Evolutionary conservation across 2,888 invertebrate genomes (phyloP), one percentile per base, ranked within the genome.

Genomic region (Sympetrum striolatum): DNA sequence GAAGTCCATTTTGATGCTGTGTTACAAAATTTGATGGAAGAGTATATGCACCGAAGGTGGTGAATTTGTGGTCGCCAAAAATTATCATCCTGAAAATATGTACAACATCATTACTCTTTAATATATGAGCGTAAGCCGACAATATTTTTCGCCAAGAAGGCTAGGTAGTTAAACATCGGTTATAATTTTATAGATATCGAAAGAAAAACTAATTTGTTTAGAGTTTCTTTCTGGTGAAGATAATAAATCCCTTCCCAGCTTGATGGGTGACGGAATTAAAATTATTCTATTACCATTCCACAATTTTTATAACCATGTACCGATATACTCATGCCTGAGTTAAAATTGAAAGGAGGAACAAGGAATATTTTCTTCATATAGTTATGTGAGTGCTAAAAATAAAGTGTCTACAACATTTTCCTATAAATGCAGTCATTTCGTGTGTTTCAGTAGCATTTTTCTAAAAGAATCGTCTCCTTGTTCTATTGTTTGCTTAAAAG

Each of bases 1-100:
- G 91, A 91, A 58, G 90, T 90, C 53, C 90, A 90, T 31, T 91
- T 92, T 90, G 92, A 92, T 81, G 90, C 91, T 80, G 91, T 91
- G 39, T 90, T 91, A 48, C 90, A 90, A 80, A 90, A 90, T 81
- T 90, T 92, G 60, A 91, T 91, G 48, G 92, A 92, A 58, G 91
- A 91, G 81, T 92, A 91, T 35, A 81, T 91, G 90, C 91, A 91
- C 90, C 90, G 81, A 64, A 91, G 91, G 90, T 91, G 82, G 79
- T 25, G 60, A 80, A 44, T 39, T 80, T 90, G 80, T 80, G 90
- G 80, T 90, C n/a, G 90, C 37, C 79, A 80, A 53, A 82, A 86
- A 53, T 22, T 86, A 86, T 31, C 73, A 31, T 86, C 86, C 86
- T 60, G 86, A 64, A 31, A 37, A 86, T 48, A 37, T 86, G 82